Percentiles rank a stretch among this genome's conserved stretches.
These are phyloP conservation scores for Papio anubis DNA, from an alignment of 2,113 vertebrate species.

Conservation along the genomic window DNA sequence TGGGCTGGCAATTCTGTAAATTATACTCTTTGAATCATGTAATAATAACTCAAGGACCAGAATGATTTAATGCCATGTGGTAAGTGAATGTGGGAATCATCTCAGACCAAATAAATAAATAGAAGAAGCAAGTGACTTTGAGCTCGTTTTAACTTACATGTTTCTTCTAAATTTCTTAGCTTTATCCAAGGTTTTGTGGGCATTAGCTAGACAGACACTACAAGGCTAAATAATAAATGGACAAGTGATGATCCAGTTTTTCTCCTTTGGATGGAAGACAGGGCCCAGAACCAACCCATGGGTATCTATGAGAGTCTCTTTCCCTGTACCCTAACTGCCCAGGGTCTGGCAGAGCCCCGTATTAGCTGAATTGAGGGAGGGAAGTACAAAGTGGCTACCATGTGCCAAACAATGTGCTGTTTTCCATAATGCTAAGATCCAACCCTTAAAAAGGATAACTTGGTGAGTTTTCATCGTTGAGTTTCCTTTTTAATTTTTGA, in stretches of 20 bases:
- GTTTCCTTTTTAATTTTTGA: neutral
- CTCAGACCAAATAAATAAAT: constrained; percentile 70
- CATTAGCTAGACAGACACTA: constrained; percentile 7
- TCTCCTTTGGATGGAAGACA: constrained; percentile 9
- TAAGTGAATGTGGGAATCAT: constrained; percentile 63
- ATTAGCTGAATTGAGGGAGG: neutral
- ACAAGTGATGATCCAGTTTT: neutral
- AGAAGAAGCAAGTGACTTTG: constrained; percentile 61
- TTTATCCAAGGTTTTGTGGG: constrained; percentile 52
- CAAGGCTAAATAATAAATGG: neutral
- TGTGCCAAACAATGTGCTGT: neutral
- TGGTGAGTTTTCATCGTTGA: neutral
- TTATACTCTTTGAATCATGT: constrained; percentile 75
- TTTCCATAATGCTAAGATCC: neutral
- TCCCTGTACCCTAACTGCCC: neutral
- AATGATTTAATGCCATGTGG: constrained; percentile 75
- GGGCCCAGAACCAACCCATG: neutral
- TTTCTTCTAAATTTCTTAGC: constrained; percentile 60
- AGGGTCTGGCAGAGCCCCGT: neutral
- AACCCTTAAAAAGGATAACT: neutral
- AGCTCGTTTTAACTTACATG: constrained; percentile 55
- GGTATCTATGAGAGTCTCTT: neutral
- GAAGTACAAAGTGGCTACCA: neutral
- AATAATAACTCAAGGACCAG: constrained; percentile 71
- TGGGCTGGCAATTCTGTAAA: constrained; percentile 71